Percentiles rank a stretch among this genome's conserved stretches.
Evolutionary conservation across 2,888 invertebrate genomes (phyloP).

Genomic region (Metopia argyrocephala): DNA sequence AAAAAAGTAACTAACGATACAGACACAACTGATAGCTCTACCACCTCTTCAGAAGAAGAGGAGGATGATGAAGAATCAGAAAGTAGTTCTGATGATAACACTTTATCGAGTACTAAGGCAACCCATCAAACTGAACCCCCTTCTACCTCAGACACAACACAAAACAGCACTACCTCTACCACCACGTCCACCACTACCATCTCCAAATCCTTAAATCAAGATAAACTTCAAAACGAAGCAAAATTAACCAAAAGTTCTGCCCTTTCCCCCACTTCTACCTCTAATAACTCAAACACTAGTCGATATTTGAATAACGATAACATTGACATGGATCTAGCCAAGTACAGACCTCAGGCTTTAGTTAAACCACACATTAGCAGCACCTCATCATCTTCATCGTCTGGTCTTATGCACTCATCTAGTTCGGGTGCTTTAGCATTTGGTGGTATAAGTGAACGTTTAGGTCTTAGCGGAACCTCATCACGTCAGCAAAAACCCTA

Average conservation of each 20-base stretch:
- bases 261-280: slow-evolving; percentile 65
- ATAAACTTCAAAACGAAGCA: slow-evolving; percentile 69
- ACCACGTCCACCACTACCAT: slow-evolving; percentile 65
- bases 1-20: slow-evolving; percentile 55
- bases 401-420: slow-evolving; percentile 73
- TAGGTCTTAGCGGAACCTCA: slow-evolving; percentile 62
- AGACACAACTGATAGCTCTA: slow-evolving; percentile 44
- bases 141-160: slow-evolving; percentile 65
- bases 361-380: slow-evolving; percentile 25
- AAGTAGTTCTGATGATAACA: slow-evolving; percentile 67
- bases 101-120: slow-evolving; percentile 60
- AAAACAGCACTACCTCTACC: slow-evolving; percentile 61
- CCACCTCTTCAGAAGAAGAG: slow-evolving; percentile 55
- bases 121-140: slow-evolving; percentile 40
- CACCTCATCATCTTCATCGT: slow-evolving; percentile 48
- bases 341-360: slow-evolving; percentile 70
- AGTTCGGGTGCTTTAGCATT: slow-evolving; percentile 75
- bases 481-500: slow-evolving; percentile 66
- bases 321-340: slow-evolving; percentile 72
- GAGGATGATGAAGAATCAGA: slow-evolving; percentile 66
- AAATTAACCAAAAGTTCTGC: slow-evolving; percentile 58
- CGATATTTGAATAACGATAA: slow-evolving; percentile 58
- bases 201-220: slow-evolving; percentile 73
- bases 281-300: slow-evolving; percentile 50
- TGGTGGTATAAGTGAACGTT: slow-evolving; percentile 75